A percentile compares a stretch with the other conserved stretches of the same genome.
phyloP scores from a whole-genome alignment of 2,888 invertebrate species.

The Teinopalpus imperialis region DNA sequence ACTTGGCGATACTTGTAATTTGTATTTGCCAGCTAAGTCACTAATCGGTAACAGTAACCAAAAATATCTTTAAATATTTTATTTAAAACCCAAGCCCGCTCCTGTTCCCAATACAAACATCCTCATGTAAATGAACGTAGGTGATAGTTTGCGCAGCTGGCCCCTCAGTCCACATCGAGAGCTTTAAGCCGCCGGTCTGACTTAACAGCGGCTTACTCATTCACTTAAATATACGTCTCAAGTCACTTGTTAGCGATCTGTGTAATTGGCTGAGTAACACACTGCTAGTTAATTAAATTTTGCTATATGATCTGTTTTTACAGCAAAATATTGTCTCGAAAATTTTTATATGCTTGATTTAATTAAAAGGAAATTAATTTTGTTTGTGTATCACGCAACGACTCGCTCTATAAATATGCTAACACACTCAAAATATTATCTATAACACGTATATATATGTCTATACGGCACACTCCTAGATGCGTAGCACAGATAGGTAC shows the following conservation, averaged over 20 bases:
- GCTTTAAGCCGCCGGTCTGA: neutral
- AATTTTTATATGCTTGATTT: too few species aligned
- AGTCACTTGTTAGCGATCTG: conserved; percentile 4
- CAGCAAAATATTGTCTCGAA: too few species aligned
- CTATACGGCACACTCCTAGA: too few species aligned
- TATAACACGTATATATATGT: too few species aligned
- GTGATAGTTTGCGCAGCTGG: conserved; percentile 26
- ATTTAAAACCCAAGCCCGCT: conserved; percentile 4
- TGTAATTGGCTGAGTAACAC: neutral
- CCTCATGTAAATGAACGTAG: conserved; percentile 17
- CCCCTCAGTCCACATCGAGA: conserved; percentile 4
- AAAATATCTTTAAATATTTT: neutral
- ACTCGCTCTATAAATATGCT: too few species aligned
- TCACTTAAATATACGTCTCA: conserved; percentile 5
- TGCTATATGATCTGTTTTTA: neutral
- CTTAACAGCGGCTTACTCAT: conserved; percentile 11
- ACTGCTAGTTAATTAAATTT: conserved; percentile 1
- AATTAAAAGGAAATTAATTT: too few species aligned
- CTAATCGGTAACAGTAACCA: too few species aligned
- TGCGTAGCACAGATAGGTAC: too few species aligned
- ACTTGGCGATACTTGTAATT: too few species aligned
- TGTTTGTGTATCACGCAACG: too few species aligned
- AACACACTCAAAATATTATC: too few species aligned
- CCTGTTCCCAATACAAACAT: conserved; percentile 12
- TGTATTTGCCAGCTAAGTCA: too few species aligned